Conservation (phyloP, 2,113 vertebrate genomes). For the Oryzias melastigma region DNA sequence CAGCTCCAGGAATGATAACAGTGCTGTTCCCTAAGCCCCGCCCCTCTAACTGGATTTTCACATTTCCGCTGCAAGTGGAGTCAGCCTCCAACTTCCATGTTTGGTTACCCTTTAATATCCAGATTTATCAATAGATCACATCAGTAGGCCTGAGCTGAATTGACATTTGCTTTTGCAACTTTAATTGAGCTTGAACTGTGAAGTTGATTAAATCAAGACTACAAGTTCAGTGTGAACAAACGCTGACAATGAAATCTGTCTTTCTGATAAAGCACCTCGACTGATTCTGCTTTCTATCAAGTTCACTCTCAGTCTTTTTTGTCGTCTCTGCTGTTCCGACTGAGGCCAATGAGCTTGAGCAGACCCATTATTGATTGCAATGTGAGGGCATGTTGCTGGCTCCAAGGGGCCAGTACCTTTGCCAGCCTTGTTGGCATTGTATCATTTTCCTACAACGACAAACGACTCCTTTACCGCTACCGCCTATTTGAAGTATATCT, state of each 20-base stretch:
- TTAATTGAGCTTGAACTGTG: not conserved
- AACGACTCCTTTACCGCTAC: conserved; percentile 20
- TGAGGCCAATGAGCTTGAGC: conserved; percentile 29
- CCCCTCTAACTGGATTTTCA: too few species aligned
- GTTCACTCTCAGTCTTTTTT: conserved; percentile 18
- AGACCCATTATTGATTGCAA: conserved; percentile 55
- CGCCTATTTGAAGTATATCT: not conserved
- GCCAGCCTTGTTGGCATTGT: conserved; percentile 41
- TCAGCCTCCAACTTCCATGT: too few species aligned
- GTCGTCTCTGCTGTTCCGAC: conserved; percentile 16
- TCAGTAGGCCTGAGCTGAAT: conserved; percentile 3
- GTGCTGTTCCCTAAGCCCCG: too few species aligned
- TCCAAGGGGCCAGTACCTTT: conserved; percentile 53
- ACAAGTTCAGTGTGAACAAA: conserved; percentile 24
- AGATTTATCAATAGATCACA: too few species aligned
- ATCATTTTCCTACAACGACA: conserved; percentile 47
- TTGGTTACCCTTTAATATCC: not conserved
- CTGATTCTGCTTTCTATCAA: conserved; percentile 35
- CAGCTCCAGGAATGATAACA: too few species aligned
- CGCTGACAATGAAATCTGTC: conserved; percentile 18
- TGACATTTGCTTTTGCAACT: conserved; percentile 1
- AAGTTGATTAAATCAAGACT: conserved; percentile 17
- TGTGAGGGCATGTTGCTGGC: conserved; percentile 62
- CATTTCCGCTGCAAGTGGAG: too few species aligned
- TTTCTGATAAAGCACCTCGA: conserved; percentile 15